Evolutionary conservation across 2,113 vertebrate species (phyloP), one percentile per base, ranked within the genome.

Genomic region (Pedionomus torquatus): DNA sequence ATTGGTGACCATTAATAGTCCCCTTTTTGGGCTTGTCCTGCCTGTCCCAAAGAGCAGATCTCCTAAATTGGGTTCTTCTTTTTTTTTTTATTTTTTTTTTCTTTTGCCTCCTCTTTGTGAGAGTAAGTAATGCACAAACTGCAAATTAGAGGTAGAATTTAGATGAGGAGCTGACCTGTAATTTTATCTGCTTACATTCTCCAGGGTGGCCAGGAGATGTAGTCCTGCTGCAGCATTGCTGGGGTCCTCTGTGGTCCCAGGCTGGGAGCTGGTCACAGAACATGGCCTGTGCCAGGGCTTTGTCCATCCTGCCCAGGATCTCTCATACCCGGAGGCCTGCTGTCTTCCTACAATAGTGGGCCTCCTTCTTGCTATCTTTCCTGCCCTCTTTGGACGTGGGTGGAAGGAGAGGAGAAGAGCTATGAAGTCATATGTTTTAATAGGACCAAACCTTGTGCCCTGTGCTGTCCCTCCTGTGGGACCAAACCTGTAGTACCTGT

Each of bases 141-240:
- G 72, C 93, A 96, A 76, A 95, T 2, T 4, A 80, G 85, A 95
- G 65, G 74, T 96, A 90, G 92, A 97, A 97, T 96, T 97, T 84
- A 97, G 91, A 58, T 8, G 21, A 88, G 70, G 66, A 95, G 21
- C 33, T 96, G 92, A 95, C 86, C 92, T 95, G 2, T 80, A 95
- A 78, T 61, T 96, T 89, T 88, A 65, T 94, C 77, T 92, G 64
- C 76, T 95, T 97, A 83, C 51, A 52, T 79, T 31, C 7, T 51
- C 33, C 1, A 2, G 39, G 66, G 28, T 66, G 30, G 52, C 0
- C 10, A 79, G 41, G 30, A 57, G 37, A 26, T 54, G 39, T 33
- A 57, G 2, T 66, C 44, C 39, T 68, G 39, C 68, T 91, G 74
- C 65, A 44, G 65, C 31, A 11, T 37, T 58, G 16, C 46, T 60